phyloP scores from a whole-genome alignment of 2,113 vertebrate genomes.

The Thunnus maccoyii region DNA sequence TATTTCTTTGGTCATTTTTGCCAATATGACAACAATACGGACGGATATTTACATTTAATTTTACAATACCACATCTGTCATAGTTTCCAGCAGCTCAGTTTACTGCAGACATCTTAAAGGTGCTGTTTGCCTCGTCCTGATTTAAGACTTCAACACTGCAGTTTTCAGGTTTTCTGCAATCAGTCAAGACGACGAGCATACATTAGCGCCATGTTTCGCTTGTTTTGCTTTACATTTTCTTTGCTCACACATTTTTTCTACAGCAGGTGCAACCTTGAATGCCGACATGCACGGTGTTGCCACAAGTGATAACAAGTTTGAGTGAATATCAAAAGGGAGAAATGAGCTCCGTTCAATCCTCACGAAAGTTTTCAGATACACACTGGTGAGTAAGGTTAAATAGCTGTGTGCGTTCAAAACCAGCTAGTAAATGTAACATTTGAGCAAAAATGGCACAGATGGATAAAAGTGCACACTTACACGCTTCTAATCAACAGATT shows the following conservation, averaged over 20 bases:
- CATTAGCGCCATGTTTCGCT: no score
- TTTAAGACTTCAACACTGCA: background rate
- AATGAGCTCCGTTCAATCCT: slow-evolving; percentile 11
- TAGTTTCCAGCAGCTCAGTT: no score
- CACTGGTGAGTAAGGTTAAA: background rate
- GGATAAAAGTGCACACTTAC: background rate
- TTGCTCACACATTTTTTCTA: background rate
- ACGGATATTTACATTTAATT: background rate
- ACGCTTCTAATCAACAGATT: background rate
- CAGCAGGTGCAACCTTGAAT: background rate
- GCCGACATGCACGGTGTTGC: background rate
- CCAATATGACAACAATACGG: background rate
- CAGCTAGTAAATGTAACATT: background rate
- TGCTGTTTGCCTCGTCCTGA: background rate
- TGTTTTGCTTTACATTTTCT: background rate
- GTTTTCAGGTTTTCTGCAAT: background rate
- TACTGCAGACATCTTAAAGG: background rate
- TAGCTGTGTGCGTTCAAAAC: background rate
- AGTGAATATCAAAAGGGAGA: background rate
- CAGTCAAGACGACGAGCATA: background rate
- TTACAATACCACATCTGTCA: no score
- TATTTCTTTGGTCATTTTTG: background rate
- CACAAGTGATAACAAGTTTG: background rate
- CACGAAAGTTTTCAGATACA: slow-evolving; percentile 5
- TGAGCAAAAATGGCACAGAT: background rate